phyloP scores from a whole-genome alignment of 2,113 vertebrate species.

The Varanus komodoensis region DNA sequence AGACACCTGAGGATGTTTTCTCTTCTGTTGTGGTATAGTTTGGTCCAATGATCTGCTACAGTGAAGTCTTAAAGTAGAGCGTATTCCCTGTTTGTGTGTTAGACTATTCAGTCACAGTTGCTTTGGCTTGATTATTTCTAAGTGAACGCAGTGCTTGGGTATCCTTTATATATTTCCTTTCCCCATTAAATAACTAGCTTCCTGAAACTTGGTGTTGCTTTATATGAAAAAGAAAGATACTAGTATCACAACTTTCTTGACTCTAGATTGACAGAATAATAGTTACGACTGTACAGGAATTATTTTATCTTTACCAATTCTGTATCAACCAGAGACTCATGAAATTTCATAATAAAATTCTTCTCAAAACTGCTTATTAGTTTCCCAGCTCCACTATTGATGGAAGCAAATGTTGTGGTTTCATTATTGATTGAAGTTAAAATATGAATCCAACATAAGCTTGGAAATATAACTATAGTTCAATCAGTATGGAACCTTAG shows the following conservation, averaged over 20 bases:
- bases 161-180: neutral
- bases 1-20: no score
- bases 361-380: constrained; percentile 49
- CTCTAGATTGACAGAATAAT: neutral
- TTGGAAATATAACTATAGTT: neutral
- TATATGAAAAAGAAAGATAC: neutral
- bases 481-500: neutral
- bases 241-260: neutral
- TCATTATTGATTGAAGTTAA: constrained; percentile 10
- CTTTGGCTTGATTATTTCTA: neutral
- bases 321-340: constrained; percentile 34
- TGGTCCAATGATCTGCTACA: neutral
- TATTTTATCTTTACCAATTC: constrained; percentile 11
- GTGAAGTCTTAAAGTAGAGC: neutral
- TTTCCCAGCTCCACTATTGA: constrained; percentile 43
- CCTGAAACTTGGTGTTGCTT: neutral
- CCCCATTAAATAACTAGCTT: neutral
- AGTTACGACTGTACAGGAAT: no score
- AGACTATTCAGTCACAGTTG: neutral
- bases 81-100: neutral
- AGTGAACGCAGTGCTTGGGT: neutral
- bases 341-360: constrained; percentile 54
- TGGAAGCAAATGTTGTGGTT: neutral
- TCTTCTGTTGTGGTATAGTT: no score
- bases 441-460: constrained; percentile 16